phyloP scores from a whole-genome alignment of 2,113 vertebrate species.

The Petroica traversi region DNA sequence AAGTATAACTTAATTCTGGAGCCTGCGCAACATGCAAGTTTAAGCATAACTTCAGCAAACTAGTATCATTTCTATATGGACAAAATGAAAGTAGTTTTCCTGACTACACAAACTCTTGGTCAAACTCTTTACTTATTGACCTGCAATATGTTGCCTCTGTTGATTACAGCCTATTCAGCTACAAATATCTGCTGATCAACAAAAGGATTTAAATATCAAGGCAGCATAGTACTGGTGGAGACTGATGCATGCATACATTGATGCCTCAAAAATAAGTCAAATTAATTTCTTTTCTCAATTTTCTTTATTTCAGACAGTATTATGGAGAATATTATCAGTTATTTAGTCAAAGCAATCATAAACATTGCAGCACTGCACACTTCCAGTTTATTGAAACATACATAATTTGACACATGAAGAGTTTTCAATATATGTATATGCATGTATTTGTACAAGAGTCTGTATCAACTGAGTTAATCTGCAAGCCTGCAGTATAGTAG shows the following conservation, averaged over 20 bases:
- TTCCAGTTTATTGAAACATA: not conserved
- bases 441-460: not conserved
- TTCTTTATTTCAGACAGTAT: not conserved
- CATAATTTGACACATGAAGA: not conserved
- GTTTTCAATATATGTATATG: not conserved
- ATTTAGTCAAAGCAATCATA: not conserved
- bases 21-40: accelerated
- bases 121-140: not conserved
- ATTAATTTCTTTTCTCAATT: not conserved
- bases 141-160: not conserved
- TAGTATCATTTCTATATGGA: not conserved
- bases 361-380: not conserved
- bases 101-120: not conserved
- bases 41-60: not conserved
- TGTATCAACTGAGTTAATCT: not conserved
- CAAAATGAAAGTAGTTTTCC: not conserved
- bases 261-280: not conserved
- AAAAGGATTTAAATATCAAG: not conserved
- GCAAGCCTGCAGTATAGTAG: not conserved
- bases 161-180: not conserved
- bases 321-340: not conserved
- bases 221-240: not conserved
- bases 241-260: not conserved
- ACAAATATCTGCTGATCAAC: not conserved
- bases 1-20: not conserved